Conservation (phyloP, 2,113 vertebrate species). For the Pluvianellus socialis region DNA sequence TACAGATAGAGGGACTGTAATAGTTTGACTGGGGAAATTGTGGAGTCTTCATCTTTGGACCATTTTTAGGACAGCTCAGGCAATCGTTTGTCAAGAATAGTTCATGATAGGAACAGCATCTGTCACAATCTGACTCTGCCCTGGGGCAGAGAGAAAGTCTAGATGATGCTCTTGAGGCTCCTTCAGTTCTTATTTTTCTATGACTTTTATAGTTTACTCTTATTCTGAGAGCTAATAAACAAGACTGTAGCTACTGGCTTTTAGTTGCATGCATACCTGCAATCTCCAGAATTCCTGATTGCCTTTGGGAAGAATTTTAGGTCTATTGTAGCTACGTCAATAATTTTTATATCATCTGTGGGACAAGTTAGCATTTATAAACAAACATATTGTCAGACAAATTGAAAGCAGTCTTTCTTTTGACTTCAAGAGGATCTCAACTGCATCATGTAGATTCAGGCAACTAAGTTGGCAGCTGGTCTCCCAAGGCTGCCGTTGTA, state of each 20-base stretch:
- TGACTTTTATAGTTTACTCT: background rate
- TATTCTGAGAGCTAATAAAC: background rate
- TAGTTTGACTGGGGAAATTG: background rate
- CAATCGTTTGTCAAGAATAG: background rate
- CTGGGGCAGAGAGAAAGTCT: background rate
- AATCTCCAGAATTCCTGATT: background rate
- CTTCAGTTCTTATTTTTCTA: background rate
- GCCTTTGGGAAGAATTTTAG: background rate
- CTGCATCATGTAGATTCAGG: background rate
- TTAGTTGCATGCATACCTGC: background rate
- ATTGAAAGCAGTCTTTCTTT: background rate
- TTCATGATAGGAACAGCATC: background rate
- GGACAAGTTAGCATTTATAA: slow-evolving; percentile 27
- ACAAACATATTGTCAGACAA: slow-evolving; percentile 6
- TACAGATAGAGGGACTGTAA: background rate
- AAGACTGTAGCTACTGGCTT: background rate
- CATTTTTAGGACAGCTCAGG: background rate
- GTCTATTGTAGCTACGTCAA: background rate
- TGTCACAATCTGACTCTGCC: background rate
- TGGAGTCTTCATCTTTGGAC: background rate
- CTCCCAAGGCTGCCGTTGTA: background rate
- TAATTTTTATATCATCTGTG: slow-evolving; percentile 16
- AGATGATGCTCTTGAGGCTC: background rate
- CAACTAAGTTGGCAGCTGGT: background rate
- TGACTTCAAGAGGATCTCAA: background rate